phyloP scores from a whole-genome alignment of 2,797 vertebrate genomes.

The Bovichtus variegatus region DNA sequence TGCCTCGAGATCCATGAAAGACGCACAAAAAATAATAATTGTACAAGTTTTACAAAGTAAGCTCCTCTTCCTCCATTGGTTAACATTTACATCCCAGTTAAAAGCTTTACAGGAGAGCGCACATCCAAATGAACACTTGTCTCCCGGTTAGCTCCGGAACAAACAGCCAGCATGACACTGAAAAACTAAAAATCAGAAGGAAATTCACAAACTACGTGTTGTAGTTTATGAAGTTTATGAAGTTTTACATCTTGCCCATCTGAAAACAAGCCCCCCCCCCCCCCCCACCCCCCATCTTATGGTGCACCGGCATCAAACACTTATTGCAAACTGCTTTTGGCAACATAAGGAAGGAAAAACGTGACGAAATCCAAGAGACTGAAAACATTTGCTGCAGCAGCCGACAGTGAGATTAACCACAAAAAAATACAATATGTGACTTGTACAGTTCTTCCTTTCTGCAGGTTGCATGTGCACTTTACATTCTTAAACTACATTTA shows the following conservation, averaged over 20 bases:
- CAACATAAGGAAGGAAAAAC: constrained; percentile 39
- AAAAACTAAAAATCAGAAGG: not conserved
- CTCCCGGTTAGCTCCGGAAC: constrained; percentile 28
- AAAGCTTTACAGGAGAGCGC: constrained; percentile 52
- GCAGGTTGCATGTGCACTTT: not conserved
- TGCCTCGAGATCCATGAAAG: constrained; percentile 64
- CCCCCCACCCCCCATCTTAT: constrained; percentile 16
- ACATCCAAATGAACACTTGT: constrained; percentile 9
- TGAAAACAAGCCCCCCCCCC: constrained; percentile 45
- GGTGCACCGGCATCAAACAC: constrained; percentile 7
- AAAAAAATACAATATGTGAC: not conserved
- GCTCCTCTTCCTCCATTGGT: constrained; percentile 7
- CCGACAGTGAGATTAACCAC: not conserved
- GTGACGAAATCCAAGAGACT: not conserved
- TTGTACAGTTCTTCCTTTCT: fast-evolving
- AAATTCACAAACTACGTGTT: not conserved
- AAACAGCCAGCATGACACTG: constrained; percentile 7
- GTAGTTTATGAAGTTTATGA: not conserved
- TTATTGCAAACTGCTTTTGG: constrained; percentile 48
- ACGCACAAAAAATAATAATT: constrained; percentile 75
- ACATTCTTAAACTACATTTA: not conserved
- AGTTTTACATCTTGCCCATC: not conserved
- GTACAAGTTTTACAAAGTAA: constrained; percentile 77
- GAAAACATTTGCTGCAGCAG: not conserved
- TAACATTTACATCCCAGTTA: constrained; percentile 64